Percentiles rank a stretch among this genome's conserved stretches.
phyloP scores from a whole-genome alignment of 2,113 vertebrate genomes.

The Chaenocephalus aceratus region DNA sequence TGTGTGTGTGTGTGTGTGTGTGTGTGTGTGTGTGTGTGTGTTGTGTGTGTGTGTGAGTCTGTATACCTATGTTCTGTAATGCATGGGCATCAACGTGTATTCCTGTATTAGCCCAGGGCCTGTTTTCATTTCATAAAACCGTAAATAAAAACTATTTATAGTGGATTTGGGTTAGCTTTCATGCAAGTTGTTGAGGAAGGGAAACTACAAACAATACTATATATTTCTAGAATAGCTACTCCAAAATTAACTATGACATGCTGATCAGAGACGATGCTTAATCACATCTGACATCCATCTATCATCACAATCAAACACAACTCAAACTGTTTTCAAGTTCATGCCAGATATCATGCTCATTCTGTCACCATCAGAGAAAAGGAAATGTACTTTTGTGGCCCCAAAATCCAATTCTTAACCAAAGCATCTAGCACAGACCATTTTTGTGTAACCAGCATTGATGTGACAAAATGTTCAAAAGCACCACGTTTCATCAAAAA shows the following conservation, averaged over 20 bases:
- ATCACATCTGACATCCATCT: slow-evolving; percentile 38
- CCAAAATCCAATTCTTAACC: slow-evolving; percentile 43
- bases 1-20: too few relatives aligned
- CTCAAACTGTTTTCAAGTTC: slow-evolving; percentile 31
- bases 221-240: slow-evolving; percentile 19
- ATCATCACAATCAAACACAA: slow-evolving; percentile 43
- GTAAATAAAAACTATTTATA: slow-evolving; percentile 15
- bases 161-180: slow-evolving; percentile 37
- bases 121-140: neutral
- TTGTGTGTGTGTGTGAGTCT: neutral
- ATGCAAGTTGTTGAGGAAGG: slow-evolving; percentile 45
- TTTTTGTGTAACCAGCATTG: slow-evolving; percentile 21
- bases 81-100: slow-evolving; percentile 1
- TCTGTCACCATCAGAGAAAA: slow-evolving; percentile 43
- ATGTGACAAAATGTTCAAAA: slow-evolving; percentile 35
- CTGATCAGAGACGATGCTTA: slow-evolving; percentile 39
- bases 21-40: too few relatives aligned
- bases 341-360: slow-evolving; percentile 66
- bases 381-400: slow-evolving; percentile 16
- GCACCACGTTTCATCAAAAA: slow-evolving; percentile 28
- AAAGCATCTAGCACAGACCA: slow-evolving; percentile 15
- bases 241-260: slow-evolving; percentile 50
- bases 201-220: neutral
- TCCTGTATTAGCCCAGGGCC: neutral
- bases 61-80: slow-evolving; percentile 20